Conservation (phyloP, 2,797 vertebrate genomes). For the Rhynchonycteris naso region DNA sequence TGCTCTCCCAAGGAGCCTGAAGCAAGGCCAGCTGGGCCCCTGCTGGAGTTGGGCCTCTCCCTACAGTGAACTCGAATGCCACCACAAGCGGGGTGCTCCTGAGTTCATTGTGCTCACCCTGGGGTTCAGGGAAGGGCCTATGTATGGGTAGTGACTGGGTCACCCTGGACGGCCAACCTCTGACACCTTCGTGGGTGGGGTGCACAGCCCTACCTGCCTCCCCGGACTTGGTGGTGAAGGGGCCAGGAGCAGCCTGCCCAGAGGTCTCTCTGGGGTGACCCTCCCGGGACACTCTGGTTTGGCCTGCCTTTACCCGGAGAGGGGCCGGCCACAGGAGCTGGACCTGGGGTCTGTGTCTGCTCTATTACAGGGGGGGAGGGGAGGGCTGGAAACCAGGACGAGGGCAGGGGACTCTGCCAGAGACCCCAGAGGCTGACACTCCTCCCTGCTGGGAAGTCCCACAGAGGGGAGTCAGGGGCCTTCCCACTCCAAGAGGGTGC, state of each 20-base stretch:
- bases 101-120: not conserved
- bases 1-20: not conserved
- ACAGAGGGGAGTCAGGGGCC: not conserved
- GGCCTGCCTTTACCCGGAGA: not conserved
- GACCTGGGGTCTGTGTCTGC: not conserved
- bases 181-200: not conserved
- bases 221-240: not conserved
- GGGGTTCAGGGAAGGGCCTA: not conserved
- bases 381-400: fast-evolving
- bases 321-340: fast-evolving
- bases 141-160: not conserved
- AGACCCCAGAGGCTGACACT: not conserved
- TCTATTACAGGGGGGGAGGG: too few relatives aligned
- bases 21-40: not conserved
- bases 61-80: not conserved
- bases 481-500: not conserved
- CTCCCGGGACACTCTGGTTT: fast-evolving
- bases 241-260: too few relatives aligned
- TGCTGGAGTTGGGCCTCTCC: not conserved
- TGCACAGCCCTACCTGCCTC: not conserved
- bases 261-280: not conserved
- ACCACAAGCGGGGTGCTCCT: fast-evolving
- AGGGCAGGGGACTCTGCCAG: not conserved
- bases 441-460: not conserved
- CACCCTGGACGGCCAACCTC: not conserved